phyloP scores from a whole-genome alignment of 2,888 invertebrate species.

The Argyresthia goedartella region DNA sequence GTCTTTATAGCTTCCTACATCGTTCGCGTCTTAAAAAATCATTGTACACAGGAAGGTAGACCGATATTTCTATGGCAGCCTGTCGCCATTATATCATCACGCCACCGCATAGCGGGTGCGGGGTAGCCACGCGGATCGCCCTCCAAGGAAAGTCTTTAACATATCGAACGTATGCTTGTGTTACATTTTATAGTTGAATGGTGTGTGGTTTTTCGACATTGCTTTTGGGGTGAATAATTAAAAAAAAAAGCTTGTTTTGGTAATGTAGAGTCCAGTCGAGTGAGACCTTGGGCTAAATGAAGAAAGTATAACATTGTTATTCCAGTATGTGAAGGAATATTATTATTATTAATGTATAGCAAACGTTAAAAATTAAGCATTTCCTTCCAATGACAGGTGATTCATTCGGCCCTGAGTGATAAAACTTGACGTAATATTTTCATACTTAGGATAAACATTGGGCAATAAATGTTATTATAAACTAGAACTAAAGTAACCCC shows the following conservation, averaged over 20 bases:
- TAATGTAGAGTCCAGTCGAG: too few species aligned
- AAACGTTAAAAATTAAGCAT: too few species aligned
- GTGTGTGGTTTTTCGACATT: background rate
- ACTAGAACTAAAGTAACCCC: too few species aligned
- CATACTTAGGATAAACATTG: too few species aligned
- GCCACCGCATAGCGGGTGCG: constrained; percentile 17
- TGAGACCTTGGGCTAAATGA: too few species aligned
- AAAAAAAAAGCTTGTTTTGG: background rate
- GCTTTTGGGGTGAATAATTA: background rate
- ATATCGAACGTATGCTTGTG: constrained; percentile 13
- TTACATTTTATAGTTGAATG: constrained; percentile 1
- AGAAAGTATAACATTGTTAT: too few species aligned
- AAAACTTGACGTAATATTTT: too few species aligned
- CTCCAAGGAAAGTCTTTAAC: constrained; percentile 13
- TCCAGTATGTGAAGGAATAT: too few species aligned
- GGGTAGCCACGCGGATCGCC: constrained; percentile 30
- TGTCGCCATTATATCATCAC: constrained; percentile 39
- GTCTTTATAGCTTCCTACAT: constrained; percentile 1
- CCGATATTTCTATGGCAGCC: constrained; percentile 40
- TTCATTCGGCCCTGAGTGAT: too few species aligned
- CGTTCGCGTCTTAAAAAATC: constrained; percentile 11
- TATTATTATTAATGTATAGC: too few species aligned
- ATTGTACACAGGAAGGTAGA: constrained; percentile 40
- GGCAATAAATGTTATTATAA: too few species aligned
- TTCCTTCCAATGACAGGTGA: too few species aligned